Evolutionary conservation across 2,797 vertebrate species (phyloP), one percentile per base, ranked within the genome.

Genomic region (Gorsachius magnificus): DNA sequence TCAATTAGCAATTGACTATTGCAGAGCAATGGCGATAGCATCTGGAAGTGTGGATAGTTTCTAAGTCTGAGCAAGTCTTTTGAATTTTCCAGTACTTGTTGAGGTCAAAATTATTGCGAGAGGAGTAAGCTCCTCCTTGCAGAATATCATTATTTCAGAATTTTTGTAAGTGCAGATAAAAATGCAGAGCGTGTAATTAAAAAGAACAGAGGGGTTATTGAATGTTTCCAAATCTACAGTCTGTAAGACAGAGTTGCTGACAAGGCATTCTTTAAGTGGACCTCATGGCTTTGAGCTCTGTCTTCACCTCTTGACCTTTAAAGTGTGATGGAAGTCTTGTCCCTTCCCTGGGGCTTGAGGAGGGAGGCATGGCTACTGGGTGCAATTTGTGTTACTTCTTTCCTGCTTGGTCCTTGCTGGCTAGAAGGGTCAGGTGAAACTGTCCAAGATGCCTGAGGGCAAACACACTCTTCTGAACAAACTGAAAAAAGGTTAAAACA

Each of bases 1-100:
- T 96, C 96, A 94, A 95, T 96, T 90, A 68, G 43, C 74, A 69
- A 87, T 94, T 89, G 94, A 92, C 53, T 84, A 92, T 95, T 94
- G 90, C 85, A 94, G 74, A 74, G 45, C 45, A 89, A 18, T 64
- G 63, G 48, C 0, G 64, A 95, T 95, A 96, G 15, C 86, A 95
- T 93, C 94, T 96, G 33, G 16, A 87, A 57, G 24, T 66, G 31
- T 38, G 36, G 60, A 64, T 53, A 35, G 58, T 84, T 90, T 56
- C 57, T n/a, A 81, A 88, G 43, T 51, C 31, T 56, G 43, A 83
- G 46, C 46, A 91, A 91, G 51, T 74, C 45, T 88, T 68, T 54
- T 89, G 58, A 76, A 63, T 84, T 83, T 83, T 84, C 53, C 20
- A 36, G 9, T 79, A 68, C 56, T 92, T 90, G 33, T 48, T 94